Percentiles rank a stretch among this genome's conserved stretches.
phyloP scores from a whole-genome alignment of 2,113 vertebrate species.

The Ornithorhynchus anatinus region DNA sequence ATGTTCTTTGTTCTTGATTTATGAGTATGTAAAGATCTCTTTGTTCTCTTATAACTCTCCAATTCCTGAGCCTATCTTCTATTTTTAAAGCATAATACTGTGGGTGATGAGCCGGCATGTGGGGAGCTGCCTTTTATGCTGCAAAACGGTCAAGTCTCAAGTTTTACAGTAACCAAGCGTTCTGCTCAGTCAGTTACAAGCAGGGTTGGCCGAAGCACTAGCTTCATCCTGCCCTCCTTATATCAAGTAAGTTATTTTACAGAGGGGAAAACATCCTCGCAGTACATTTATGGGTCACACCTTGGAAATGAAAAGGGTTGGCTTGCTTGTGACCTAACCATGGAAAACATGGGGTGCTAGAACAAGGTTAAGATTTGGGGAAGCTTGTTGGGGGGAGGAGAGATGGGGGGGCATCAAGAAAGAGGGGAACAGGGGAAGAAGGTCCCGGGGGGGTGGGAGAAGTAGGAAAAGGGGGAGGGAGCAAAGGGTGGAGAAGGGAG shows the following conservation, averaged over 20 bases:
- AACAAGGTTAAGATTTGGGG: too few relatives aligned
- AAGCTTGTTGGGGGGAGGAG: neutral
- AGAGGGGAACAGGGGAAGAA: too few relatives aligned
- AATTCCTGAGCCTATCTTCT: neutral
- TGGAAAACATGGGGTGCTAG: neutral
- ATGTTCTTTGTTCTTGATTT: neutral
- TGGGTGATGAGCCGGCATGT: neutral
- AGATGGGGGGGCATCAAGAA: too few relatives aligned
- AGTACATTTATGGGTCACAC: too few relatives aligned
- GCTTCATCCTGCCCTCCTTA: neutral
- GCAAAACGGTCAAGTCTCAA: neutral
- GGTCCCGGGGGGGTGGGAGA: neutral
- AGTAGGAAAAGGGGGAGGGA: neutral
- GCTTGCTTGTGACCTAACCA: neutral
- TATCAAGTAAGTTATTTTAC: neutral
- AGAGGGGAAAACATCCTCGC: neutral
- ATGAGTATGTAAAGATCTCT: neutral
- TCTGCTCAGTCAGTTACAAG: neutral
- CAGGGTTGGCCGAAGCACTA: neutral
- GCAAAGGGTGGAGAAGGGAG: accelerated
- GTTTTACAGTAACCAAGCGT: neutral
- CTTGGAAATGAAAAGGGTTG: too few relatives aligned
- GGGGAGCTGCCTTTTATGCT: neutral
- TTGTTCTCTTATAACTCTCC: neutral
- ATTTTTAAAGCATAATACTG: neutral